Conservation (phyloP, 2,797 vertebrate species). For the Mus minutoides region DNA sequence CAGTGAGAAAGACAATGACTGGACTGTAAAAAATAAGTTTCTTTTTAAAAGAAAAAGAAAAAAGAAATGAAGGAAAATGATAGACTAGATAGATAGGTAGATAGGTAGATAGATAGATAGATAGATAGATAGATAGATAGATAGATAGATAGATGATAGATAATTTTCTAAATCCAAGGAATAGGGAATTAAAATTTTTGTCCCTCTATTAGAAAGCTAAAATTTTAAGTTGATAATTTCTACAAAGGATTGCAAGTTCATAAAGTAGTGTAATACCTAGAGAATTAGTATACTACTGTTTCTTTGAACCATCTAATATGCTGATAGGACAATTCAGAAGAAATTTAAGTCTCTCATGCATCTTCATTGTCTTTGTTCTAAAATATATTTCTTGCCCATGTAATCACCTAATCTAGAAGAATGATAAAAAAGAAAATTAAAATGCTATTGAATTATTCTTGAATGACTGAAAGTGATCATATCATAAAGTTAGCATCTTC, state of each 20-base stretch:
- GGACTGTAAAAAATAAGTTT: neutral
- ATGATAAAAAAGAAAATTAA: constrained; percentile 35
- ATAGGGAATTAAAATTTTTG: neutral
- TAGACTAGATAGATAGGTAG: no score
- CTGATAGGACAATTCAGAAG: constrained; percentile 26
- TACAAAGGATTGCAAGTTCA: constrained; percentile 6
- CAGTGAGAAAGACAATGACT: neutral
- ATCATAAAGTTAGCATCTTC: neutral
- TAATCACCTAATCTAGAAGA: constrained; percentile 34
- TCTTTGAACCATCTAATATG: constrained; percentile 8
- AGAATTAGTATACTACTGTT: neutral
- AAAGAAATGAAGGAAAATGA: no score
- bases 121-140: no score
- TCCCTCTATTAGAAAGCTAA: neutral
- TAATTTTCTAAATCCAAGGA: neutral
- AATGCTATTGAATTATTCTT: constrained; percentile 32
- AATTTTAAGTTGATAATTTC: neutral
- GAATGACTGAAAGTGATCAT: constrained; percentile 10
- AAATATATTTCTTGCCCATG: neutral
- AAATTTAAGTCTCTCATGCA: neutral
- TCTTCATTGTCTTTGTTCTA: constrained; percentile 18
- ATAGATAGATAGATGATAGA: no score
- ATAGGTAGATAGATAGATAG: no score
- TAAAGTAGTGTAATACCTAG: neutral
- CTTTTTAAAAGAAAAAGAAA: neutral